These are phyloP conservation scores for Cryptocheilus praepositus DNA, from an alignment of 2,888 invertebrate species.

Conservation along the genomic window DNA sequence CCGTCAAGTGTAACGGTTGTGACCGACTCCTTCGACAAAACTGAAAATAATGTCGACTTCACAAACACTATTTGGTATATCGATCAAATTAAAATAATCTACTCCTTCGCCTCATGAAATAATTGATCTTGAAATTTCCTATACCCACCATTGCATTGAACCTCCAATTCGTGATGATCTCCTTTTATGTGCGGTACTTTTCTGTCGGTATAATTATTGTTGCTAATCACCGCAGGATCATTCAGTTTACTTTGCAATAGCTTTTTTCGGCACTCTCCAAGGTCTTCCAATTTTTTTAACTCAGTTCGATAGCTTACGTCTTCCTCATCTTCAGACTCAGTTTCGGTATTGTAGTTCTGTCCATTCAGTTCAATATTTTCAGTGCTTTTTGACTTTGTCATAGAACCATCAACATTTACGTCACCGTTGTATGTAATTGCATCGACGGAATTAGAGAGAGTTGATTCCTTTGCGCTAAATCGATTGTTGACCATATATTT, in stretches of 20 bases:
- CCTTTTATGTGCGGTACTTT: slow-evolving; percentile 42
- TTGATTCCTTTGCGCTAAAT: slow-evolving; percentile 45
- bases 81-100: neutral
- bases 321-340: slow-evolving; percentile 62
- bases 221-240: slow-evolving; percentile 34
- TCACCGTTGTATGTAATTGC: slow-evolving; percentile 38
- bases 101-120: neutral
- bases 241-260: slow-evolving; percentile 54
- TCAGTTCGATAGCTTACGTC: slow-evolving; percentile 68
- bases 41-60: slow-evolving; percentile 53
- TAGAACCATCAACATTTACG: slow-evolving; percentile 22
- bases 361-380: slow-evolving; percentile 37
- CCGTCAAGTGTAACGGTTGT: slow-evolving; percentile 61
- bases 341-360: slow-evolving; percentile 44
- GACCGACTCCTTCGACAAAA: slow-evolving; percentile 66
- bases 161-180: slow-evolving; percentile 55
- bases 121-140: slow-evolving; percentile 2
- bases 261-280: slow-evolving; percentile 67
- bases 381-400: slow-evolving; percentile 14
- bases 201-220: slow-evolving; percentile 30
- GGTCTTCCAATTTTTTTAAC: slow-evolving; percentile 63
- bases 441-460: slow-evolving; percentile 50
- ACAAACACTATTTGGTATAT: neutral
- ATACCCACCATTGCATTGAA: slow-evolving; percentile 63
- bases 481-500: slow-evolving; percentile 65